phyloP scores from a whole-genome alignment of 2,113 vertebrate species.

The Saguinus imperator region DNA sequence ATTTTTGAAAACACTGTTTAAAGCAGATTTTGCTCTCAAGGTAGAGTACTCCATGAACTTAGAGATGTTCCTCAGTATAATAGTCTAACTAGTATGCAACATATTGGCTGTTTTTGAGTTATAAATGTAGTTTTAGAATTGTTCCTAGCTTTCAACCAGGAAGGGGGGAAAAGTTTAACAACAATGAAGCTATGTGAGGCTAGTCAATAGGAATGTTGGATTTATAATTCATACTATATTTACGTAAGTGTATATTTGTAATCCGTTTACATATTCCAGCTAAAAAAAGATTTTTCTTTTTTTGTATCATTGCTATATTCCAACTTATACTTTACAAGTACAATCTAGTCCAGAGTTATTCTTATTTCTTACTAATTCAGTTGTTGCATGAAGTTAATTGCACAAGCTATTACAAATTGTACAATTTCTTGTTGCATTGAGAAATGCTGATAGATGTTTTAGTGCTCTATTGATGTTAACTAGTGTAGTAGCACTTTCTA shows the following conservation, averaged over 20 bases:
- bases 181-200: background rate
- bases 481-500: background rate
- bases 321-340: background rate
- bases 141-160: background rate
- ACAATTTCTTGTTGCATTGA: background rate
- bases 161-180: background rate
- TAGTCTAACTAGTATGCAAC: background rate
- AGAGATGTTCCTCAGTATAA: background rate
- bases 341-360: background rate
- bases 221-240: background rate
- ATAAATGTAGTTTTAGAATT: background rate
- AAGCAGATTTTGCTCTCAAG: background rate
- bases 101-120: background rate
- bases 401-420: background rate
- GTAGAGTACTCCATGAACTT: background rate
- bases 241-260: background rate
- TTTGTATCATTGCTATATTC: background rate
- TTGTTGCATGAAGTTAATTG: background rate
- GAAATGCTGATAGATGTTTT: background rate
- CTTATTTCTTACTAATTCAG: background rate
- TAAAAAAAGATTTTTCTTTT: background rate
- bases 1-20: conserved; percentile 11
- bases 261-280: background rate
- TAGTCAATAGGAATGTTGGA: background rate
- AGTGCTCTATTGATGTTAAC: background rate